phyloP scores from a whole-genome alignment of 1,140 invertebrate genomes.

The fruit fly (Drosophila melanogaster) region Release_6_plus_ISO1_MT NT_033777.3:9272001-9272500 shows the following conservation, averaged over 20 bases:
- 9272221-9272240: conserved; percentile 4
- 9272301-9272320: conserved; percentile 54
- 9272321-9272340: conserved; percentile 55
- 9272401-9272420: conserved; percentile 10
- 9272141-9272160: conserved; percentile 42
- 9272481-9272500: conserved; percentile 39
- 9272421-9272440: conserved; percentile 2
- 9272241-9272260: conserved; percentile 21
- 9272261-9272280: not conserved
- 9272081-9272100: conserved; percentile 22
- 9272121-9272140: conserved; percentile 47
- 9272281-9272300: conserved; percentile 41
- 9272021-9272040: conserved; percentile 10
- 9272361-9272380: conserved; percentile 72
- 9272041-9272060: not conserved
- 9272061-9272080: not conserved
- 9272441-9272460: conserved; percentile 14
- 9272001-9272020: conserved; percentile 50
- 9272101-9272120: conserved; percentile 53
- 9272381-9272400: conserved; percentile 47
- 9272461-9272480: conserved; percentile 15
- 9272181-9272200: conserved; percentile 57
- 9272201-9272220: conserved; percentile 63
- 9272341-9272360: conserved; percentile 62
- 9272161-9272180: conserved; percentile 46